Evolutionary conservation across 2,888 invertebrate genomes (phyloP).

Genomic region (Nasonovia ribisnigri): DNA sequence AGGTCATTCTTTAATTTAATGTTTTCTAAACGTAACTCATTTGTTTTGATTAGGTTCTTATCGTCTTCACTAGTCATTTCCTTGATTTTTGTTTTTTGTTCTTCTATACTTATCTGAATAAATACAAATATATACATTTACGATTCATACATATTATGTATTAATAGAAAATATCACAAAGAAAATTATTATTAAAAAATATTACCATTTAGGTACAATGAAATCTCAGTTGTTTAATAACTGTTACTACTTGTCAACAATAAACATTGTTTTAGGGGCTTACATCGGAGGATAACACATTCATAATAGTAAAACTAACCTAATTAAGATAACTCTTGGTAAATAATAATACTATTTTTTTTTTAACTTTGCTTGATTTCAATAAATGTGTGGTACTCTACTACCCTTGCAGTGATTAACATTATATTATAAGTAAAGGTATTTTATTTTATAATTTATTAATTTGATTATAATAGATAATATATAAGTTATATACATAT

Average conservation of each 20-base stretch:
- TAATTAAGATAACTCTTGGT: too few relatives aligned
- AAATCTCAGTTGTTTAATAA: neutral
- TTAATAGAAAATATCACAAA: neutral
- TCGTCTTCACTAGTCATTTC: constrained; percentile 18
- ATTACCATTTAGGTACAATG: neutral
- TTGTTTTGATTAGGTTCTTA: neutral
- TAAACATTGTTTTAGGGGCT: neutral
- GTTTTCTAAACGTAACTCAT: constrained; percentile 25
- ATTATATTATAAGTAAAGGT: neutral
- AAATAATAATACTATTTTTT: too few relatives aligned
- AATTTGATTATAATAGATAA: neutral
- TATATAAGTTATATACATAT: neutral
- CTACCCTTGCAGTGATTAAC: neutral
- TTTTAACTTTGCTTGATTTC: neutral
- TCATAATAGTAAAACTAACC: too few relatives aligned
- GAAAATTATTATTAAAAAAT: neutral
- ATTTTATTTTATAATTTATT: neutral
- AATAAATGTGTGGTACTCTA: neutral
- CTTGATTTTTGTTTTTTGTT: constrained; percentile 34
- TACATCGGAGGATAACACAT: neutral
- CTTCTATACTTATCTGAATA: neutral
- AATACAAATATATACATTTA: neutral
- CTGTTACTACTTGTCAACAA: neutral
- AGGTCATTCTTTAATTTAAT: neutral
- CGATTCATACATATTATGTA: neutral